A percentile compares a stretch with the other conserved stretches of the same genome.
Evolutionary conservation across 2,888 invertebrate genomes (phyloP).

Genomic region (Pedicia rivosa): DNA sequence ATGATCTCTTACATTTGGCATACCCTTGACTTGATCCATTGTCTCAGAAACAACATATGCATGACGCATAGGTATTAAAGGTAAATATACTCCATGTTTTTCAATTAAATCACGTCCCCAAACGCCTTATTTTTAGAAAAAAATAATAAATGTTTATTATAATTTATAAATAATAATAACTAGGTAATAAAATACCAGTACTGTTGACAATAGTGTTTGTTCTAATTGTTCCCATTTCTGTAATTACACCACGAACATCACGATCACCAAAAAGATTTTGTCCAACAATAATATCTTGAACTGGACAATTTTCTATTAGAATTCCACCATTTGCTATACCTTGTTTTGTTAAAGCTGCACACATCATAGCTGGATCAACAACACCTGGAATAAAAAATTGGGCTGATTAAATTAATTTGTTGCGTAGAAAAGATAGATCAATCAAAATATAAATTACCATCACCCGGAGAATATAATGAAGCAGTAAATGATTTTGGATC

Average conservation of each 20-base stretch:
- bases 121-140: too few relatives aligned
- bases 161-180: too few relatives aligned
- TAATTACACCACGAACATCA: slow-evolving; percentile 60
- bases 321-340: slow-evolving; percentile 54
- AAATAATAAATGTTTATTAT: too few relatives aligned
- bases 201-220: slow-evolving; percentile 62
- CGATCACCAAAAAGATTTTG: slow-evolving; percentile 41
- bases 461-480: slow-evolving; percentile 61
- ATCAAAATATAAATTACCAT: too few relatives aligned
- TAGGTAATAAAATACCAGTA: too few relatives aligned
- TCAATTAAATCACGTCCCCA: slow-evolving; percentile 59
- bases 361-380: slow-evolving; percentile 70
- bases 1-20: slow-evolving; percentile 76
- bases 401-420: too few relatives aligned
- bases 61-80: slow-evolving; percentile 72
- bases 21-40: slow-evolving; percentile 53
- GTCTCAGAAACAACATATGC: slow-evolving; percentile 72
- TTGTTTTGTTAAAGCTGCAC: slow-evolving; percentile 55
- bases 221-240: slow-evolving; percentile 50
- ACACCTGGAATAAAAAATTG: too few relatives aligned
- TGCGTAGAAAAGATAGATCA: too few relatives aligned
- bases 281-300: slow-evolving; percentile 51
- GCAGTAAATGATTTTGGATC: slow-evolving; percentile 59
- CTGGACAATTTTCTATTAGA: slow-evolving; percentile 59
- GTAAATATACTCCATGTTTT: slow-evolving; percentile 39